These are phyloP conservation scores for Spea bombifrons DNA, from an alignment of 2,113 vertebrate species.

Conservation along the genomic window DNA sequence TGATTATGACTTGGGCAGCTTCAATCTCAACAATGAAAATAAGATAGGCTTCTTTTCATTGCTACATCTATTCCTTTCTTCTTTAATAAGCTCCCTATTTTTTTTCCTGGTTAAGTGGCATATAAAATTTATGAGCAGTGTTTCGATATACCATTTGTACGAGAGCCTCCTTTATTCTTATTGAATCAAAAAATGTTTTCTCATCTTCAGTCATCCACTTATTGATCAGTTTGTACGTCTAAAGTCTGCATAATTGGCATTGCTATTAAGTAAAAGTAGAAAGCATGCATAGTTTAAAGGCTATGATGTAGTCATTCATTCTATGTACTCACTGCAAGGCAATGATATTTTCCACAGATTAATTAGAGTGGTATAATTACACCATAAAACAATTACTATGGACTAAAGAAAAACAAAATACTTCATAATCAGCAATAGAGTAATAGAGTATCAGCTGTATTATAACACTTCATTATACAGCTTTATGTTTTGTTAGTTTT, in stretches of 20 bases:
- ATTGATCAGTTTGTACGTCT: slow-evolving; percentile 16
- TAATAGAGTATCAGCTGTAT: no score
- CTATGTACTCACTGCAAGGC: slow-evolving; percentile 2
- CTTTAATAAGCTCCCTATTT: neutral
- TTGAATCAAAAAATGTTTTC: neutral
- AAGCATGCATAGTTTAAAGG: slow-evolving; percentile 13
- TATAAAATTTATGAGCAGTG: neutral
- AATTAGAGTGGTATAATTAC: slow-evolving; percentile 6
- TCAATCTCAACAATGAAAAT: no score
- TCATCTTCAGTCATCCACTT: neutral
- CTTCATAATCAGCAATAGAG: neutral
- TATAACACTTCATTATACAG: no score
- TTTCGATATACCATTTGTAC: neutral
- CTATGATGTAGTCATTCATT: slow-evolving; percentile 6
- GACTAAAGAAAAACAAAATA: slow-evolving; percentile 7
- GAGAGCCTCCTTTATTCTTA: slow-evolving; percentile 4
- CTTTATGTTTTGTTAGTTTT: no score
- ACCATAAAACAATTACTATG: slow-evolving; percentile 5
- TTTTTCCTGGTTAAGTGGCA: neutral
- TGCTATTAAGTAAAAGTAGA: slow-evolving; percentile 18
- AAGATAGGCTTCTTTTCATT: neutral
- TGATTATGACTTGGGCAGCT: no score
- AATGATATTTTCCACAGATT: slow-evolving; percentile 20
- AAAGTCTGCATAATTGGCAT: slow-evolving; percentile 19
- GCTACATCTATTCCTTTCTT: neutral